A percentile compares a stretch with the other conserved stretches of the same genome.
Evolutionary conservation across 2,113 vertebrate genomes (phyloP).

Genomic region (Cheirogaleus medius): DNA sequence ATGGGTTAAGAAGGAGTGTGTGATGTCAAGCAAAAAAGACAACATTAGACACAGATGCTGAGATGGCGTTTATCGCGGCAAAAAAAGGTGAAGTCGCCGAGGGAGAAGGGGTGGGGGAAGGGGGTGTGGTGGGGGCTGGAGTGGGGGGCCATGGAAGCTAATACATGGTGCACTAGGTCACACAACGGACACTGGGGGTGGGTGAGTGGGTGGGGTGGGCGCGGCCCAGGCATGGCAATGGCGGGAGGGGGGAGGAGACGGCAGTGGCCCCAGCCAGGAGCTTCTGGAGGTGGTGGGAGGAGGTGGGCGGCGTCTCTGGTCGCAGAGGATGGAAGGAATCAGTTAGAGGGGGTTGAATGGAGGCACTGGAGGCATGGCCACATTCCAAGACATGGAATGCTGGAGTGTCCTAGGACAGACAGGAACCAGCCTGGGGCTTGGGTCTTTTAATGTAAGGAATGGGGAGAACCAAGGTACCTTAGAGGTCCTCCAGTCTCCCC

Average conservation of each 20-base stretch:
- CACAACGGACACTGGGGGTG: slow-evolving; percentile 73
- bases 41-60: slow-evolving; percentile 82
- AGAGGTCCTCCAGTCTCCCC: background rate
- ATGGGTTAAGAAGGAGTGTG: slow-evolving; percentile 80
- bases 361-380: slow-evolving; percentile 74
- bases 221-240: slow-evolving; percentile 74
- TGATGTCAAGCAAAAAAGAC: slow-evolving; percentile 82
- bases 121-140: slow-evolving; percentile 62
- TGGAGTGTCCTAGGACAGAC: background rate
- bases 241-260: slow-evolving; percentile 42
- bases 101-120: slow-evolving; percentile 50
- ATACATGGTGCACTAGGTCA: slow-evolving; percentile 77
- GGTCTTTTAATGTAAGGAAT: background rate
- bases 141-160: slow-evolving; percentile 73
- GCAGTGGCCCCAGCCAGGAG: slow-evolving; percentile 67
- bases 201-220: slow-evolving; percentile 54
- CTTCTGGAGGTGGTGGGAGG: slow-evolving; percentile 50
- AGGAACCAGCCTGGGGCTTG: slow-evolving; percentile 22
- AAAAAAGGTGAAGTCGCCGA: slow-evolving; percentile 76
- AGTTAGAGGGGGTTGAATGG: slow-evolving; percentile 71
- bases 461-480: background rate
- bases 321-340: slow-evolving; percentile 69
- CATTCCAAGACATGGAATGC: background rate
- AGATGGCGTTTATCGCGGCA: slow-evolving; percentile 81
- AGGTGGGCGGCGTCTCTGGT: slow-evolving; percentile 65